These are phyloP conservation scores for Stictocephala bisonia DNA, from an alignment of 2,888 invertebrate species.

Conservation along the genomic window DNA sequence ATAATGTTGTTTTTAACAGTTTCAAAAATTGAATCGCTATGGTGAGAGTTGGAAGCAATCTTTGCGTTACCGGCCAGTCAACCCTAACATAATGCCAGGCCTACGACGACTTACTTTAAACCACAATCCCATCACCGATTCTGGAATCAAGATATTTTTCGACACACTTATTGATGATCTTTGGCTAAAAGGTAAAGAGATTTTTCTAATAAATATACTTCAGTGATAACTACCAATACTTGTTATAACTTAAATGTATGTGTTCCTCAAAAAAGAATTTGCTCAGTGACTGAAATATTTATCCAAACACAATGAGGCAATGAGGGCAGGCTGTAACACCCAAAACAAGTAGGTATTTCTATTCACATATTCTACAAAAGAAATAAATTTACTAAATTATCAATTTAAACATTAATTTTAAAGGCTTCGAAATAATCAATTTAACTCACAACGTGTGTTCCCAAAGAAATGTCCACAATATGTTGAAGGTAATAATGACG, in stretches of 20 bases:
- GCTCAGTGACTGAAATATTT: too few species aligned
- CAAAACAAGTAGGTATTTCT: too few species aligned
- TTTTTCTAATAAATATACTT: background rate
- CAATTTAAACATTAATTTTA: too few species aligned
- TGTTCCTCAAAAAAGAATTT: too few species aligned
- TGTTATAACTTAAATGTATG: background rate
- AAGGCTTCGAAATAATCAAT: too few species aligned
- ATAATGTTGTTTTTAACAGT: conserved; percentile 63
- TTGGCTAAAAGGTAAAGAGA: conserved; percentile 77
- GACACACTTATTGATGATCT: conserved; percentile 80
- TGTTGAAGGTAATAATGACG: too few species aligned
- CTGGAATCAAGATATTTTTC: conserved; percentile 71
- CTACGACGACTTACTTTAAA: conserved; percentile 77
- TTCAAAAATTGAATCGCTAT: conserved; percentile 77
- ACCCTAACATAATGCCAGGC: conserved; percentile 79
- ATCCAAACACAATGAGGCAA: too few species aligned
- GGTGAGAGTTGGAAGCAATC: conserved; percentile 87
- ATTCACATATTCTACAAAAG: too few species aligned
- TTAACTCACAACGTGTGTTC: too few species aligned
- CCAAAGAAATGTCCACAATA: too few species aligned
- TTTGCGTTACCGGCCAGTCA: conserved; percentile 79
- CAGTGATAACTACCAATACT: background rate
- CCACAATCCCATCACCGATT: conserved; percentile 76
- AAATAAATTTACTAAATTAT: too few species aligned
- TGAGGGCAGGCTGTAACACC: too few species aligned